Base-by-base conservation (phyloP, 1,140 invertebrate species). In the Formica exsecta region DNA sequence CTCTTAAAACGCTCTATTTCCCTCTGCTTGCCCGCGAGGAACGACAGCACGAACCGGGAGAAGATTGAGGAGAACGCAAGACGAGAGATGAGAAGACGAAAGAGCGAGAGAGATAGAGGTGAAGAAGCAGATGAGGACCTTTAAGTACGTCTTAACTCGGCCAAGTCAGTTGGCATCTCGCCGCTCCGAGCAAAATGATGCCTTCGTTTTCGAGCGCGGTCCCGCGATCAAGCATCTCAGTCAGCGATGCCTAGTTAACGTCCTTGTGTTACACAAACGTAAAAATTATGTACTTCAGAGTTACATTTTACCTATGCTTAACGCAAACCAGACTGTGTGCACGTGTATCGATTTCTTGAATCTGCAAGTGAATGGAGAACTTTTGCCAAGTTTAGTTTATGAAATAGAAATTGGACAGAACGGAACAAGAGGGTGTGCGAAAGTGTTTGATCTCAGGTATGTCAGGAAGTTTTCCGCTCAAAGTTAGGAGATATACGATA, bases 1-100 rank as follows among this genome's bases (percentile, higher is more conserved):
- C 95, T 95, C 92, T 93, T 92, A 93, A 94, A 94, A 92, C 90
- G 92, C 90, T 94, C 94, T 95, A 94, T 94, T 95, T 94, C 92
- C 92, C 92, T 88, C 68, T 64, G 83, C 64, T 83, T 41, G 41
- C 64, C 74, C 29, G n/a, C 86, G 79, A 71, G n/a, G 36, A 73
- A 65, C 87, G 76, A 85, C 36, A 74, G 74, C 86, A 22, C 62
- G 75, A 86, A 83, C 29, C 48, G 64, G 51, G 48, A 80, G 38
- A 62, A 79, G 74, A 71, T 77, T 22, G 41, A 73, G 36, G 79
- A 61, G 73, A 71, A 86, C 91, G 88, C 87, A 76, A 86, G 89
- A 90, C 86, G 77, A 38, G 54, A 41, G 22, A 44, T 51, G 48
- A 61, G 16, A n/a, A 65, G 77, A 77, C 1, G 62, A 51, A 51